These are phyloP conservation scores for Agrochola circellaris DNA, from an alignment of 2,888 invertebrate genomes.

Conservation along the genomic window DNA sequence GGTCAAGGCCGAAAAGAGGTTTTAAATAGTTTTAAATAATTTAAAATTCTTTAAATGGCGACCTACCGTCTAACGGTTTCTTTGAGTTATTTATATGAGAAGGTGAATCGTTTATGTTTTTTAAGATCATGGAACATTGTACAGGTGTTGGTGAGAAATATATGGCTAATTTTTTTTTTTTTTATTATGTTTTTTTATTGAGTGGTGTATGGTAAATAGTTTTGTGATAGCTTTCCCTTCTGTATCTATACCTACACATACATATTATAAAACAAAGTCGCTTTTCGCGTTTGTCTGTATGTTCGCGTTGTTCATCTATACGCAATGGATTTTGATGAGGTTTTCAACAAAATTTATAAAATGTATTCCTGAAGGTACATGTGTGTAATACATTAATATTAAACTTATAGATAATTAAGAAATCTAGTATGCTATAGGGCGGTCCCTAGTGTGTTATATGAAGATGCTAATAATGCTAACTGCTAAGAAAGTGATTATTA, in stretches of 20 bases:
- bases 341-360: too few relatives aligned
- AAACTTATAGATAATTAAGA: too few relatives aligned
- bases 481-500: background rate
- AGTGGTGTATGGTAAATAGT: constrained; percentile 31
- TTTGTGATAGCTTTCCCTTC: constrained; percentile 40
- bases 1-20: constrained; percentile 71
- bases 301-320: too few relatives aligned
- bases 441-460: too few relatives aligned
- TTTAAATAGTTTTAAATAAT: constrained; percentile 59
- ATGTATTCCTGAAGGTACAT: too few relatives aligned
- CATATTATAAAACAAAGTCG: too few relatives aligned
- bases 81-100: constrained; percentile 57
- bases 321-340: too few relatives aligned
- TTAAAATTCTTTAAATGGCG: constrained; percentile 66
- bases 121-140: constrained; percentile 44
- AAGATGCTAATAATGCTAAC: background rate
- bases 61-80: constrained; percentile 63
- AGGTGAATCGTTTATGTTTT: constrained; percentile 40
- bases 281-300: too few relatives aligned
- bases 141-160: constrained; percentile 41
- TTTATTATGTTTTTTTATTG: constrained; percentile 44
- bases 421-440: too few relatives aligned
- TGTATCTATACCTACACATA: background rate
- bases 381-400: too few relatives aligned
- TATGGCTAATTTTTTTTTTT: constrained; percentile 56